A percentile compares a stretch with the other conserved stretches of the same genome.
These are phyloP conservation scores for Eilema griseolum DNA, from an alignment of 2,888 invertebrate genomes.

Conservation along the genomic window DNA sequence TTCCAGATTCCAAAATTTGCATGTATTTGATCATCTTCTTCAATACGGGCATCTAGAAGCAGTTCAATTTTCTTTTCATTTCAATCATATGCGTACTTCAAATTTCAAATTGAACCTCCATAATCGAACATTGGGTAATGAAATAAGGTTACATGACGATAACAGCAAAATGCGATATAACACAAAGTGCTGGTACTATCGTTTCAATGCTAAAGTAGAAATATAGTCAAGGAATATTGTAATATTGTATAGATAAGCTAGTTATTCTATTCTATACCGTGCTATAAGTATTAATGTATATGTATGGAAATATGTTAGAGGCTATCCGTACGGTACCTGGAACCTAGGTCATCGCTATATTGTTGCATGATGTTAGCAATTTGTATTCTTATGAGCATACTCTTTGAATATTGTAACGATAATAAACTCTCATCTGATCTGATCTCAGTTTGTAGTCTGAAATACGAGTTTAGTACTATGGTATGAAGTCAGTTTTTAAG, in stretches of 20 bases:
- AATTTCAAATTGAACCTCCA: slow-evolving; percentile 17
- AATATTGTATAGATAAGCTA: slow-evolving; percentile 41
- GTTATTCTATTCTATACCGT: slow-evolving; percentile 34
- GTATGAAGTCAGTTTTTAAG: background rate
- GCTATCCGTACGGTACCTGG: slow-evolving; percentile 73
- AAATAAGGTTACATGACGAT: slow-evolving; percentile 44
- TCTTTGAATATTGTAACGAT: slow-evolving; percentile 27
- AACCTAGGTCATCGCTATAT: slow-evolving; percentile 57
- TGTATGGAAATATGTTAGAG: slow-evolving; percentile 50
- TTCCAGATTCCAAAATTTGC: background rate
- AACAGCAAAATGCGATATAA: slow-evolving; percentile 39
- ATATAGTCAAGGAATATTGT: slow-evolving; percentile 58
- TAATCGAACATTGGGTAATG: slow-evolving; percentile 33
- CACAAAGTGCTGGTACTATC: slow-evolving; percentile 45
- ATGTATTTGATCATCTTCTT: background rate
- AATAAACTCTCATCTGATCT: slow-evolving; percentile 17
- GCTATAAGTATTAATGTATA: slow-evolving; percentile 26
- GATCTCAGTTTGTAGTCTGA: background rate
- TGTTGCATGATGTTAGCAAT: slow-evolving; percentile 47
- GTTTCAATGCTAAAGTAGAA: slow-evolving; percentile 61
- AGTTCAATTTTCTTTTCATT: slow-evolving; percentile 1
- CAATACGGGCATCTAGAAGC: background rate
- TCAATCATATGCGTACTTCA: background rate
- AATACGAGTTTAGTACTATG: background rate
- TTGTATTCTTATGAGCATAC: slow-evolving; percentile 45